phyloP scores from a whole-genome alignment of 1,140 invertebrate species.

The Aphelinus atriplicis region DNA sequence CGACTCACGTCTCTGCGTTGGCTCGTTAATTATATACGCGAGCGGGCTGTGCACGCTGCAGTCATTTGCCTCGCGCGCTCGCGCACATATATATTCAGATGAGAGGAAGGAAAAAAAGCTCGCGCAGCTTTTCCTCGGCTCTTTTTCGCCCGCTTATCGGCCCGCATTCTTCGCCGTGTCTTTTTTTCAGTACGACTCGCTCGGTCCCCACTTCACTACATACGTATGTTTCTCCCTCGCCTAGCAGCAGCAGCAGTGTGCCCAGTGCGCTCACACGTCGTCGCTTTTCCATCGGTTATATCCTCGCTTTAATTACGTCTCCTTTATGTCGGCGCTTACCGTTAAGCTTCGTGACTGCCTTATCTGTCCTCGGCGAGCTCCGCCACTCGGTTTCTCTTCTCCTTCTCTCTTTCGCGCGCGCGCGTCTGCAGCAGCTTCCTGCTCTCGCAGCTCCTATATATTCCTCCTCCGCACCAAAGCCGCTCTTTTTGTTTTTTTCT shows the following conservation, averaged over 20 bases:
- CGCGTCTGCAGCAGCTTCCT: background rate
- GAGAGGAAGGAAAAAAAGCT: background rate
- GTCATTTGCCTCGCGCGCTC: background rate
- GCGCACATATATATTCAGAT: background rate
- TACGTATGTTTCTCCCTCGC: no score
- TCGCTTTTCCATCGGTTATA: slow-evolving; percentile 2
- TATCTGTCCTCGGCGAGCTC: slow-evolving; percentile 15
- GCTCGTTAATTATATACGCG: slow-evolving; percentile 6
- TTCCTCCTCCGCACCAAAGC: background rate
- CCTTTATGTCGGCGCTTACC: slow-evolving; percentile 33
- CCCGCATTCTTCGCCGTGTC: no score
- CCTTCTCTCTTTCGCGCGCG: background rate
- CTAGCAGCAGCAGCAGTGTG: no score
- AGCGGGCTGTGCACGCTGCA: background rate
- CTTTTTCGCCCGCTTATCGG: slow-evolving; percentile 11
- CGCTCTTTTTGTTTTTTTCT: background rate
- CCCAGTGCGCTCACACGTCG: no score
- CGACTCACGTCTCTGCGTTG: no score
- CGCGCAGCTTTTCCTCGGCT: background rate
- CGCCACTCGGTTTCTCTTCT: background rate
- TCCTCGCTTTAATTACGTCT: slow-evolving; percentile 38
- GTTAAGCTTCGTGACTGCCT: slow-evolving; percentile 28
- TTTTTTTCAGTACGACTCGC: no score
- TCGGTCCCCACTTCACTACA: no score
- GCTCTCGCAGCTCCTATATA: background rate